Base-by-base conservation (phyloP, 1,140 invertebrate genomes). In the Vanessa atalanta region DNA sequence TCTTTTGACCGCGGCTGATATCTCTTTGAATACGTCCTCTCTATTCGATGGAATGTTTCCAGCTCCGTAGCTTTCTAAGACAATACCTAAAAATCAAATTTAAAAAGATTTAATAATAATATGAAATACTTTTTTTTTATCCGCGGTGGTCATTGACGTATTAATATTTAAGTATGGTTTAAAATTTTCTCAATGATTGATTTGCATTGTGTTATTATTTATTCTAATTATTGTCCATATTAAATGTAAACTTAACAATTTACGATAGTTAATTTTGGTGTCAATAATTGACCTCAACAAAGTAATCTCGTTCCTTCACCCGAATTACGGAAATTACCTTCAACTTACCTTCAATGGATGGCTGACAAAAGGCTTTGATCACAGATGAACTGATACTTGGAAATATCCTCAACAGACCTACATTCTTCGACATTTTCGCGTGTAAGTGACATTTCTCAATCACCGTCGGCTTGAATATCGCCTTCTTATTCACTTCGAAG, bases 1-100 rank as follows among this genome's bases (percentile, higher is more conserved):
- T 37, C 96, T 93, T 26, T 95, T 91, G 1, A 95, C 93, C 0
- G 98, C 98, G 1, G 94, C 93, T 50, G 94, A 90, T 1, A 99
- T 89, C 76, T 96, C 96, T 0, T 95, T 92, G 0, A 99, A 88
- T 0, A 99, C 92, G 79, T 99, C 98, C n/a, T 93, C 90, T 15
- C 97, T 94, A 83, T 97, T 96, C 0, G 95, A 95, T 0, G 98
- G 98, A 20, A 98, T 95, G 85, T 99, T 99, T 1, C 99, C 99
- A 1, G 96, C 94, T 9, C 98, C 98, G 82, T 98, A 99, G 0
- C 97, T 97, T 90, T 99, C 97, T 14, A 99, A 89, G 0, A 99
- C 96, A 4, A 99, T 96, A 11, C 97, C 91, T 93, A 70, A 55
- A 63, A 15, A 14, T 51, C 14, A 0, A 16, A n/a, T n/a, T 31